Percentiles rank a stretch among this genome's conserved stretches.
Evolutionary conservation across 2,113 vertebrate genomes (phyloP).

Genomic region (Gasterosteus nipponicus): DNA sequence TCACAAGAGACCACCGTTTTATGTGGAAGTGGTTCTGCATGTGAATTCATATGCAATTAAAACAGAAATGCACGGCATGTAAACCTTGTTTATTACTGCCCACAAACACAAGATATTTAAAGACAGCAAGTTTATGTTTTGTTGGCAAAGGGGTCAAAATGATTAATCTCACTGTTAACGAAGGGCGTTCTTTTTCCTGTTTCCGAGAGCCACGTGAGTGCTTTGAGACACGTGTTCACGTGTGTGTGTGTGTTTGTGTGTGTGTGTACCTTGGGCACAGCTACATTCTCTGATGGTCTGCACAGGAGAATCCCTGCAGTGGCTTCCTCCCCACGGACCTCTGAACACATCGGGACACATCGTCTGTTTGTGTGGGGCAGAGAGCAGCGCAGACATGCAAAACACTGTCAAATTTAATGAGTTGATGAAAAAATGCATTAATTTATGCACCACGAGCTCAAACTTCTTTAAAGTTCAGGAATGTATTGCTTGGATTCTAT

Average conservation of each 20-base stretch:
- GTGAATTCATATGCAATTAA: neutral
- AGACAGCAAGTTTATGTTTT: conserved; percentile 12
- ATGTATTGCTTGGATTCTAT: neutral
- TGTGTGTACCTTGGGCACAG: conserved; percentile 87
- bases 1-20: neutral
- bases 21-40: neutral
- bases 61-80: neutral
- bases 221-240: neutral
- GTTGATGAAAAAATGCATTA: neutral
- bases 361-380: conserved; percentile 83
- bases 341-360: conserved; percentile 97
- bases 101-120: neutral
- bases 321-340: conserved; percentile 93
- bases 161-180: conserved; percentile 4
- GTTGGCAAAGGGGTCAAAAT: neutral
- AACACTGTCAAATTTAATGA: neutral
- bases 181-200: neutral
- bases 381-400: conserved; percentile 15
- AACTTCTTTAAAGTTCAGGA: neutral
- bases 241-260: conserved; percentile 28
- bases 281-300: conserved; percentile 90
- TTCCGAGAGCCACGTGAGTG: conserved; percentile 5
- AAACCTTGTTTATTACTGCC: neutral
- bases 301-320: conserved; percentile 93
- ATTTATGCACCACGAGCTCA: neutral